Evolutionary conservation across 1,140 invertebrate species (phyloP).

Genomic region (Tetramorium parvispinum): DNA sequence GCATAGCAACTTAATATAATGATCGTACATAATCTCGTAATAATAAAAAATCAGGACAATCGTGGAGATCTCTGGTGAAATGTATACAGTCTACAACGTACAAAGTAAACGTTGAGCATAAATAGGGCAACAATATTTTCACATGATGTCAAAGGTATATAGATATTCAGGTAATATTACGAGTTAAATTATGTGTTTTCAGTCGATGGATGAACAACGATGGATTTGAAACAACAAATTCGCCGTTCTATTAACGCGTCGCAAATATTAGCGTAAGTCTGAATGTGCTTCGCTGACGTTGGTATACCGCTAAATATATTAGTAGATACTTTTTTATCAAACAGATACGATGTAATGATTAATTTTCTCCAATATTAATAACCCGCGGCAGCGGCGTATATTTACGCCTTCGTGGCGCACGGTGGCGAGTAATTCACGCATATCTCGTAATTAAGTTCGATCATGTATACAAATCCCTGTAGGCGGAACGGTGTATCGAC

Average conservation of each 20-base stretch:
- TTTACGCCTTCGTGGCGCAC: constrained; percentile 16
- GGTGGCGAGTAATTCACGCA: constrained; percentile 36
- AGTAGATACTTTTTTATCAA: constrained; percentile 24
- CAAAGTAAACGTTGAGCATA: not conserved
- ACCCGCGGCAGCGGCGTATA: constrained; percentile 14
- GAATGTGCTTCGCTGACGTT: not conserved
- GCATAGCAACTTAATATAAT: not conserved
- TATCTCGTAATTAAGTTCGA: constrained; percentile 60
- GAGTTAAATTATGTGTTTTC: constrained; percentile 8
- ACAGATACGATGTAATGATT: not conserved
- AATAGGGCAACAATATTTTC: not conserved
- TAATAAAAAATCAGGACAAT: not conserved
- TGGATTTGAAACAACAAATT: constrained; percentile 30
- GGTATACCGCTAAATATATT: constrained; percentile 32
- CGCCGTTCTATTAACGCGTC: constrained; percentile 17
- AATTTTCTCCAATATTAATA: constrained; percentile 64
- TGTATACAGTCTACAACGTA: not conserved
- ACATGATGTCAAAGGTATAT: not conserved
- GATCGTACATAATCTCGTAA: not conserved
- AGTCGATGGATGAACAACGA: not conserved
- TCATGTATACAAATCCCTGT: constrained; percentile 38
- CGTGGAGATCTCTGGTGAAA: not conserved
- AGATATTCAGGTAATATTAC: not conserved
- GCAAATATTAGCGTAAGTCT: constrained; percentile 37
- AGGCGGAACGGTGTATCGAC: constrained; percentile 2